Percentiles rank a stretch among this genome's conserved stretches.
Conservation (phyloP, 2,797 vertebrate species). For the Knipowitschia caucasica region DNA sequence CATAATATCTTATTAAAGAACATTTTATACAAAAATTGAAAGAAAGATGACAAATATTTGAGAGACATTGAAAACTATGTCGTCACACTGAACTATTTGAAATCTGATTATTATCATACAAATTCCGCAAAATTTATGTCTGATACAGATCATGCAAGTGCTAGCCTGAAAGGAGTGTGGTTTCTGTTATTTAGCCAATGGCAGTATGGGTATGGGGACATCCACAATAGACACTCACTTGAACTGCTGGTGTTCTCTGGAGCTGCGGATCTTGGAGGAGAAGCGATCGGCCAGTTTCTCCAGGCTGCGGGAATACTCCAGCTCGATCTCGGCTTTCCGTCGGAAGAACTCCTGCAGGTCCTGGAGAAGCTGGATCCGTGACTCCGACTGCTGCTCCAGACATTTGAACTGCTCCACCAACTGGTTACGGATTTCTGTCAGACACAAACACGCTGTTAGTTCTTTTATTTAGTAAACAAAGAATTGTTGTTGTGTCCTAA, state of each 20-base stretch:
- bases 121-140: too few species aligned
- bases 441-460: slow-evolving; percentile 20
- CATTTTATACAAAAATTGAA: too few species aligned
- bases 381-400: slow-evolving; percentile 97
- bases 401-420: slow-evolving; percentile 98
- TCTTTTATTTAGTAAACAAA: too few species aligned
- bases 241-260: slow-evolving; percentile 93
- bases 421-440: slow-evolving; percentile 93
- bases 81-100: too few species aligned
- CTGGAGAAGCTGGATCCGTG: slow-evolving; percentile 94
- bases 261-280: slow-evolving; percentile 96
- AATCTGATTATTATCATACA: too few species aligned
- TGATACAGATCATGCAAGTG: too few species aligned
- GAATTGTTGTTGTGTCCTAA: too few species aligned
- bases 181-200: too few species aligned
- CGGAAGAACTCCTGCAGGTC: slow-evolving; percentile 99
- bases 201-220: neutral
- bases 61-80: too few species aligned
- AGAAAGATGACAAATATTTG: too few species aligned
- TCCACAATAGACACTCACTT: slow-evolving; percentile 77
- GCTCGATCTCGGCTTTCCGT: slow-evolving; percentile 94
- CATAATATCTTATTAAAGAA: too few species aligned
- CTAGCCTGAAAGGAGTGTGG: too few species aligned
- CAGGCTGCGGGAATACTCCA: slow-evolving; percentile 95
- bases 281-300: slow-evolving; percentile 96